A percentile compares a stretch with the other conserved stretches of the same genome.
Conservation (phyloP, 1,140 invertebrate genomes). For the Microplitis demolitor region DNA sequence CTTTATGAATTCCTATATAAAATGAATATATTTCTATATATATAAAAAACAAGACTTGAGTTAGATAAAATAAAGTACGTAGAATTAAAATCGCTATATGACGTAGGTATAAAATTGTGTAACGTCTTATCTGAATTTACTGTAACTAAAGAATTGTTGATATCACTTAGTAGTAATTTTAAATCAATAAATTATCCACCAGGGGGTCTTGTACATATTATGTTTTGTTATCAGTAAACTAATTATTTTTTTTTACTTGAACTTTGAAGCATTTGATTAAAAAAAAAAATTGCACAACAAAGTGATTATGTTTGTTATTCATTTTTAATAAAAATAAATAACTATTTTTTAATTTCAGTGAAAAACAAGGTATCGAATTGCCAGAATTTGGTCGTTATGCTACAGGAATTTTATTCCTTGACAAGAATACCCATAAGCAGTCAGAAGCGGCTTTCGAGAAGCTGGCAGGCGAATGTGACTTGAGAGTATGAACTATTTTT, state of each 20-base stretch:
- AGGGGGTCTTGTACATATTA: neutral
- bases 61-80: neutral
- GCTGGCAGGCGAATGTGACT: constrained; percentile 78
- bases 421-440: constrained; percentile 79
- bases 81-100: neutral
- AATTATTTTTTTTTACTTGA: neutral
- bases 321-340: neutral
- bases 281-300: neutral
- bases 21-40: neutral
- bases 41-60: neutral
- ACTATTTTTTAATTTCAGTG: constrained; percentile 61
- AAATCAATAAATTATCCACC: neutral
- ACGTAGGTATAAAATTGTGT: neutral
- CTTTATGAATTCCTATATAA: too few relatives aligned
- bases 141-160: neutral
- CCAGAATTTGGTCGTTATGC: constrained; percentile 90
- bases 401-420: constrained; percentile 94
- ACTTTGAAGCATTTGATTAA: neutral
- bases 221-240: neutral
- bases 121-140: neutral
- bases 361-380: constrained; percentile 77
- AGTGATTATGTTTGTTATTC: neutral
- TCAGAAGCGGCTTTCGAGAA: constrained; percentile 81
- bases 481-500: constrained; percentile 64
- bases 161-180: neutral